Evolutionary conservation across 1,140 invertebrate genomes (phyloP), one percentile per base, ranked within the genome.

Genomic region (Diorhabda carinulata): DNA sequence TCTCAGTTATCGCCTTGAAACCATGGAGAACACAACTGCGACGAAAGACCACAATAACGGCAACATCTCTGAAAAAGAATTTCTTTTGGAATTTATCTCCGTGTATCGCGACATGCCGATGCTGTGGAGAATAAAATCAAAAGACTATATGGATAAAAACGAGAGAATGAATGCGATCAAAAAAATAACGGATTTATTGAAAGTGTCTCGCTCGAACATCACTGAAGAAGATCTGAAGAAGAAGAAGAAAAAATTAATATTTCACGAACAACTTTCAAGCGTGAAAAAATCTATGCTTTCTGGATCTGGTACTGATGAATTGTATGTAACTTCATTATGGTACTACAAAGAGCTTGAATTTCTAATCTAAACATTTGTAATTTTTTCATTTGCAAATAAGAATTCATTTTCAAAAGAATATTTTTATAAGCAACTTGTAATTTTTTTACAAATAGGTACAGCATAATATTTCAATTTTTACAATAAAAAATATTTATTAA

Each of bases 271-370:
- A 63, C 3, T 63, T 47, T 47, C 7, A 63, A 63, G 40, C 61
- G 61, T 63, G 61, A 63, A 63, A 9, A 63, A 63, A 43, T 63
- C 42, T 63, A 63, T 63, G 61, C 61, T 44, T 63, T 63, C 61
- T 63, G 61, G 61, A 43, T 63, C 43, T 63, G 61, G 42, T 25
- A 25, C 25, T 25, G 25, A 1, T 25, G 25, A 25, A 25, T 9
- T 63, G 10, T 63, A 63, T 47, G 61, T 63, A 63, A 40, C 61
- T 44, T 63, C 61, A 63, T 63, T 44, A 63, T 63, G 61, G 61
- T 63, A 63, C 61, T 63, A 63, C 42, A 63, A 63, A 63, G 61
- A 63, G 43, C 61, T 63, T 43, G 61, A 63, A 63, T 63, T 63
- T 63, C 61, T 63, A 63, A 41, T 25, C 25, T 25, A 25, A 61